Base-by-base conservation (phyloP, 2,113 vertebrate genomes). In the Zapus hudsonius region DNA sequence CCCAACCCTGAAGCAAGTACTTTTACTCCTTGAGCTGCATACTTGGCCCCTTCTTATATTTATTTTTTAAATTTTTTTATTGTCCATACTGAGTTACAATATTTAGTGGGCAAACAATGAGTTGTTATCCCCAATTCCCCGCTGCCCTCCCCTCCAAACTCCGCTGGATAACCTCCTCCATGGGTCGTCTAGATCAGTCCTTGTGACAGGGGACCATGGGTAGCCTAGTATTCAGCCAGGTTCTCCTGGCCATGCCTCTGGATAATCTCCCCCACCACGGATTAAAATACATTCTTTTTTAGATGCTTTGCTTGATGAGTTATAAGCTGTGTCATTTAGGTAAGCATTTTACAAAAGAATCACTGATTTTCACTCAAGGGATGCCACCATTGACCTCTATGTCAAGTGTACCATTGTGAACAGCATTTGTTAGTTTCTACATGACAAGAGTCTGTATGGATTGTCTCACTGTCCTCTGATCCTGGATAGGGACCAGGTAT, bases 301-400 rank as follows among this genome's bases (percentile, higher is more conserved):
- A 84, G 84, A 69, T 36, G 38, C 31, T 64, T 84, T 89, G 40
- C 47, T 84, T 89, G n/a, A 52, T 80, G 87, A 79, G n/a, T 64
- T 89, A 61, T 47, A 92, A 66, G 15, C 16, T 86, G 59, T 81
- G 2, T 47, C 11, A 84, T 87, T 69, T 61, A 75, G 36, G 61
- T 6, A 84, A 55, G 40, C 63, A 4, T 64, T 84, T 55, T 40
- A 55, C 2, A 70, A 79, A 31, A n/a, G 12, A 29, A 87, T 15
- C 22, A 25, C 84, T 52, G 23, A 85, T 79, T 91, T 59, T 52
- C 75, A 64, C 55, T 7, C 5, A 3, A 42, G 23, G 3, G 42
- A 33, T 76, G 67, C 2, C 38, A 31, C 36, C 73, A 67, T 29
- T 59, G 23, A 79, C 4, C 13, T 78, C 31, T 27, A 5, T 76